Percentiles rank a stretch among this genome's conserved stretches.
Evolutionary conservation across 2,113 vertebrate genomes (phyloP).

Genomic region (Pagrus major): DNA sequence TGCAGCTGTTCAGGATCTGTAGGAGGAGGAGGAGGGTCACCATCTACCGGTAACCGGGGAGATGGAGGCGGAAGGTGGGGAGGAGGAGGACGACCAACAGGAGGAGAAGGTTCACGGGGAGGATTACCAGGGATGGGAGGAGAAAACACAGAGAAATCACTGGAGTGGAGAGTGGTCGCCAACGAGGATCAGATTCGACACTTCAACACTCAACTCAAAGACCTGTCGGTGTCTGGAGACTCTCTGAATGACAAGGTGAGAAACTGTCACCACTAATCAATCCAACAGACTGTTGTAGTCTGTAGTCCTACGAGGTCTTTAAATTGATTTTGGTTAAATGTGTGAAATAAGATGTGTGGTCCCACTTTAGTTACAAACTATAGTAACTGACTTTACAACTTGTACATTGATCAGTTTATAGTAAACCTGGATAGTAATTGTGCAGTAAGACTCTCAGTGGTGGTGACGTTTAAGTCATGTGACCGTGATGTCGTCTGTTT

Average conservation of each 20-base stretch:
- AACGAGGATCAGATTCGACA: conserved; percentile 85
- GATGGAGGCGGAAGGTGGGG: conserved; percentile 28
- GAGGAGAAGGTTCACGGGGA: conserved; percentile 7
- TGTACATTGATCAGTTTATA: no score
- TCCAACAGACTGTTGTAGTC: no score
- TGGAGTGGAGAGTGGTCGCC: conserved; percentile 87
- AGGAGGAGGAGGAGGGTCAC: conserved; percentile 14
- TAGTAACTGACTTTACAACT: no score
- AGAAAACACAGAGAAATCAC: conserved; percentile 79
- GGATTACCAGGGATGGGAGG: conserved; percentile 47
- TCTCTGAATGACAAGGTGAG: conserved; percentile 77
- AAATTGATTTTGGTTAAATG: no score
- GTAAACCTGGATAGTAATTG: no score
- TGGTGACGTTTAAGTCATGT: no score
- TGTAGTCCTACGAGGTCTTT: no score
- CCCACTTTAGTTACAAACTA: no score
- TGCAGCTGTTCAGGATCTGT: conserved; percentile 59
- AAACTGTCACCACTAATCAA: no score
- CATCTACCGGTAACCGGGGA: conserved; percentile 7
- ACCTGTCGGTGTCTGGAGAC: conserved; percentile 86
- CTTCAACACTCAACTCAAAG: conserved; percentile 83
- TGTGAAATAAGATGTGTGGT: no score
- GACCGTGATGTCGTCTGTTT: no score
- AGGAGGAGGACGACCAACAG: conserved; percentile 28
- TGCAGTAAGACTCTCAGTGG: no score